A percentile compares a stretch with the other conserved stretches of the same genome.
Conservation (phyloP, 2,888 invertebrate genomes). For the Mycalesis mineus region DNA sequence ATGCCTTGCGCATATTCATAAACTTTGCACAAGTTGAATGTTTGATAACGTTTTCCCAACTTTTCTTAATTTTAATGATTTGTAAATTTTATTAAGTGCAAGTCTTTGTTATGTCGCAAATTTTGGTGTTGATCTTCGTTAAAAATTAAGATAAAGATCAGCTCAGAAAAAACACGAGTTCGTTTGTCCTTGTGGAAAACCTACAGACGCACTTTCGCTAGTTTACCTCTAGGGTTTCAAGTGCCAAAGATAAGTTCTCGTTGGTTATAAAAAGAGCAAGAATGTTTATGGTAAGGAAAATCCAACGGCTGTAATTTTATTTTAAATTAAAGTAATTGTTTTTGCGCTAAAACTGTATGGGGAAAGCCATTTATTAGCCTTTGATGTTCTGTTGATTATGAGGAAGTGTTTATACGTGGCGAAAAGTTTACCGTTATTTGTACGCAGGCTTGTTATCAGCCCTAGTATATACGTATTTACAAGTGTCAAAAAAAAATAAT, state of each 20-base stretch:
- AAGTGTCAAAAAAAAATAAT: too few species aligned
- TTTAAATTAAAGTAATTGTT: not conserved
- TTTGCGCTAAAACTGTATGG: not conserved
- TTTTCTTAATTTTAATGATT: too few species aligned
- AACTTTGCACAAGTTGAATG: too few species aligned
- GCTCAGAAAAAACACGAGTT: not conserved
- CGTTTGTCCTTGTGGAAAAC: not conserved
- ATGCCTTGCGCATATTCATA: too few species aligned
- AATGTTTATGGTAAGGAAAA: conserved; percentile 1
- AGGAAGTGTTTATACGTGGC: too few species aligned
- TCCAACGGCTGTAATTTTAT: not conserved
- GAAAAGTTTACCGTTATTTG: too few species aligned
- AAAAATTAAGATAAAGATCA: not conserved
- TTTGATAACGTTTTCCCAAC: too few species aligned
- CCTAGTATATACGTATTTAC: too few species aligned
- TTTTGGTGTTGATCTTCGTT: not conserved
- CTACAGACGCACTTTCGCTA: not conserved
- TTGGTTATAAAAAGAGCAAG: conserved; percentile 1
- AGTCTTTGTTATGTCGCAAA: not conserved
- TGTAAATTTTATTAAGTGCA: too few species aligned
- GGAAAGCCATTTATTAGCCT: not conserved
- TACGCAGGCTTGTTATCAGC: too few species aligned
- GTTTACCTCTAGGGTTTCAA: not conserved
- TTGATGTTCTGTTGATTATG: too few species aligned
- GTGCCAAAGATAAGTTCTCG: conserved; percentile 2